Percentiles rank a stretch among this genome's conserved stretches.
Conservation (phyloP, 2,113 vertebrate species). For the Archilochus colubris region DNA sequence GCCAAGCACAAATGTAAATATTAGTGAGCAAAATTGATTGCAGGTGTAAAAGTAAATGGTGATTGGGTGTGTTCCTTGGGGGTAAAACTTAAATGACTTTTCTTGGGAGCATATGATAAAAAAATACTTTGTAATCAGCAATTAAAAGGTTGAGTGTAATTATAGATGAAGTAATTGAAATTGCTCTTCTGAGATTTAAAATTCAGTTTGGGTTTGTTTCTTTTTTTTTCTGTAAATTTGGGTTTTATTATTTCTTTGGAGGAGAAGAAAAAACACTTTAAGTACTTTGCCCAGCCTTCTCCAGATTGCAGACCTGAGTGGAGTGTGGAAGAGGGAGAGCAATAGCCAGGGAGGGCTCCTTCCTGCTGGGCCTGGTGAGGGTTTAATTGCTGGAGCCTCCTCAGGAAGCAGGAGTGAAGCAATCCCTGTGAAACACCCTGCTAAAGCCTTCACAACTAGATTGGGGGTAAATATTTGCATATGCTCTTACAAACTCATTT, state of each 20-base stretch:
- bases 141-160: background rate
- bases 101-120: background rate
- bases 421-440: background rate
- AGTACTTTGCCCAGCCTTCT: background rate
- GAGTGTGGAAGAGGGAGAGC: background rate
- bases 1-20: background rate
- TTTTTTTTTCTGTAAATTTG: background rate
- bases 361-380: background rate
- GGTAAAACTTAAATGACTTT: background rate
- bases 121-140: background rate
- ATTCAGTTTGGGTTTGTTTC: background rate
- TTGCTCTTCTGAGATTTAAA: background rate
- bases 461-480: background rate
- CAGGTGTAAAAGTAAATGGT: background rate
- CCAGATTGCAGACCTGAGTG: background rate
- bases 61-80: background rate
- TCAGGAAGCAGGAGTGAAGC: background rate
- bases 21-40: background rate
- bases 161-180: background rate
- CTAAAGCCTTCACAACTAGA: background rate
- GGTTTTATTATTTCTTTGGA: background rate
- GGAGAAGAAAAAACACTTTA: background rate
- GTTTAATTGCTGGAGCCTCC: background rate
- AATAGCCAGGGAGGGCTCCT: background rate
- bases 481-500: background rate